Percentiles rank a stretch among this genome's conserved stretches.
Evolutionary conservation across 1,140 invertebrate species (phyloP).

Genomic region (Ostrea denselamellosa): DNA sequence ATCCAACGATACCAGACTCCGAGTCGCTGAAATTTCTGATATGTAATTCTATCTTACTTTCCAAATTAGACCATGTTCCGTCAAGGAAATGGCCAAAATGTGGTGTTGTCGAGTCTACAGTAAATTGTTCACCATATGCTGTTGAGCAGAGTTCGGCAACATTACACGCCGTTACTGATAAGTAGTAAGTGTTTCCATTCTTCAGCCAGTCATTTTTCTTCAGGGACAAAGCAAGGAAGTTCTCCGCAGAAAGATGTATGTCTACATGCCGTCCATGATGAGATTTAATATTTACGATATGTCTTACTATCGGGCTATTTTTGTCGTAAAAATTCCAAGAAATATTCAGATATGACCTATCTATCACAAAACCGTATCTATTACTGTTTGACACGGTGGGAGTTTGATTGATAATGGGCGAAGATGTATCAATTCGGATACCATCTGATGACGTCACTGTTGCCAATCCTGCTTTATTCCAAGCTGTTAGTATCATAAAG

Average conservation of each 20-base stretch:
- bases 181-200: conserved; percentile 61
- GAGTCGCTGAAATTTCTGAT: conserved; percentile 63
- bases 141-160: conserved; percentile 61
- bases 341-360: conserved; percentile 58
- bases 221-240: conserved; percentile 38
- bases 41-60: conserved; percentile 34
- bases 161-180: conserved; percentile 64
- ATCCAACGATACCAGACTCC: conserved; percentile 58
- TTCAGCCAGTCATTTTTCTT: conserved; percentile 49
- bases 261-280: conserved; percentile 56
- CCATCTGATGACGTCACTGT: conserved; percentile 51
- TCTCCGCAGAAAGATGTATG: conserved; percentile 43
- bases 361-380: conserved; percentile 45
- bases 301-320: conserved; percentile 62
- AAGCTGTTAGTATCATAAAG: conserved; percentile 57
- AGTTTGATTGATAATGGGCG: conserved; percentile 41
- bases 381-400: conserved; percentile 49
- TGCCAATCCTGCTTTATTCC: conserved; percentile 58
- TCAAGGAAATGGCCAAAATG: conserved; percentile 60
- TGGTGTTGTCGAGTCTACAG: conserved; percentile 64
- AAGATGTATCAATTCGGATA: conserved; percentile 59
- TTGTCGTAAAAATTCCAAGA: conserved; percentile 63
- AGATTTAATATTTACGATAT: conserved; percentile 52
- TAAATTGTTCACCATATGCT: conserved; percentile 42
- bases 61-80: conserved; percentile 53